Evolutionary conservation across 2,888 invertebrate genomes (phyloP).

Genomic region (Eristalis intricaria): DNA sequence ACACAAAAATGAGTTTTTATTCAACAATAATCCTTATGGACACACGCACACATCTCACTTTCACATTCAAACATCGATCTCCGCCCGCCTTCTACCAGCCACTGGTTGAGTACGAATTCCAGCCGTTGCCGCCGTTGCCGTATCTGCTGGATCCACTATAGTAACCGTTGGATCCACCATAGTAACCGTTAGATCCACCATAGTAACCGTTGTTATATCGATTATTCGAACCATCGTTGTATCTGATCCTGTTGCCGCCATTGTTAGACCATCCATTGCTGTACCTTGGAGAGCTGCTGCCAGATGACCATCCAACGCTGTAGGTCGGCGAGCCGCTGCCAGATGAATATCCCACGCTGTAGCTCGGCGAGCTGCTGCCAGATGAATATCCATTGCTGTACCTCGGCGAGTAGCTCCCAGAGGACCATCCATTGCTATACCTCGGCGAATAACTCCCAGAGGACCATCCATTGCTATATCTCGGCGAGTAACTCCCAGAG

Average conservation of each 20-base stretch:
- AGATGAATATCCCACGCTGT: no score
- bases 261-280: not conserved
- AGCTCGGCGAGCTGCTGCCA: no score
- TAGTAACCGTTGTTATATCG: no score
- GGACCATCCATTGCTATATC: no score
- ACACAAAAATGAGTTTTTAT: not conserved
- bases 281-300: not conserved
- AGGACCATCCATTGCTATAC: slow-evolving; percentile 11
- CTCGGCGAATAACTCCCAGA: no score
- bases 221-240: no score
- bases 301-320: no score
- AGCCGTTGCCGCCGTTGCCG: slow-evolving; percentile 70
- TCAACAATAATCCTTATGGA: slow-evolving; percentile 9
- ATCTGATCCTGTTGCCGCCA: not conserved
- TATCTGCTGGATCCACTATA: no score
- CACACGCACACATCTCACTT: not conserved
- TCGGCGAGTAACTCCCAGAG: no score
- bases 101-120: not conserved
- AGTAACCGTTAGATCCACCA: no score
- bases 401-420: not conserved
- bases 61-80: not conserved
- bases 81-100: not conserved
- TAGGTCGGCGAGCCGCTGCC: no score
- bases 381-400: not conserved
- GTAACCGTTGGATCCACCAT: no score